Percentiles rank a stretch among this genome's conserved stretches.
Conservation (phyloP, 2,888 invertebrate species). For the Apeira syringaria region DNA sequence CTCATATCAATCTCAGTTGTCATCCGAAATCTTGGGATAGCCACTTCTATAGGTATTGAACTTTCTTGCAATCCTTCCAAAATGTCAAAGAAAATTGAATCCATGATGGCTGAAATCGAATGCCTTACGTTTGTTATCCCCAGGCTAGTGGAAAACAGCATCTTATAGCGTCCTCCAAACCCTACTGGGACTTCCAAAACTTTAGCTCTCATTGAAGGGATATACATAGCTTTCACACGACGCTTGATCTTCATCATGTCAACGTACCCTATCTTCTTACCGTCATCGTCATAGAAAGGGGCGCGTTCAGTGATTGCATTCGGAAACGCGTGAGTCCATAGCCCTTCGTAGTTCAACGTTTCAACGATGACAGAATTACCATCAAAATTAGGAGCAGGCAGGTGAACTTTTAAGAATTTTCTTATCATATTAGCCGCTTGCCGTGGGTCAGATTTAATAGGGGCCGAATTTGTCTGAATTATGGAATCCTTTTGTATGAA, state of each 20-base stretch:
- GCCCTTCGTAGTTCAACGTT: conserved; percentile 33
- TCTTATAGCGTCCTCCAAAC: conserved; percentile 23
- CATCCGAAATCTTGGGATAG: conserved; percentile 33
- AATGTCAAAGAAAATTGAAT: conserved; percentile 15
- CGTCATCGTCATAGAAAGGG: conserved; percentile 31
- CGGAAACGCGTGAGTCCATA: conserved; percentile 36
- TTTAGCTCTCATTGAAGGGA: conserved; percentile 10
- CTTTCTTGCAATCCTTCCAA: conserved; percentile 18
- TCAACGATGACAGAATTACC: conserved; percentile 39
- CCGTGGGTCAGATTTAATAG: conserved; percentile 23
- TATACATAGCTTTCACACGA: conserved; percentile 24
- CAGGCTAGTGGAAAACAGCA: conserved; percentile 25
- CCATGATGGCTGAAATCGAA: background rate
- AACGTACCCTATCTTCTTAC: conserved; percentile 30
- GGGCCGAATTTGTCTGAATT: conserved; percentile 18
- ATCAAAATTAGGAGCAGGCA: conserved; percentile 21
- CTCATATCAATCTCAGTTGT: conserved; percentile 31
- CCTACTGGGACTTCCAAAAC: conserved; percentile 34
- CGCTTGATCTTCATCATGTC: conserved; percentile 34
- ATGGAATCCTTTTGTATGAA: conserved; percentile 20
- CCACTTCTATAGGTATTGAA: conserved; percentile 28
- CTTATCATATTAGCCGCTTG: conserved; percentile 20
- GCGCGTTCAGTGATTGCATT: conserved; percentile 26
- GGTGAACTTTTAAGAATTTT: conserved; percentile 11
- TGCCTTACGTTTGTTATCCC: conserved; percentile 3